phyloP scores from a whole-genome alignment of 2,113 vertebrate genomes.

The Harpagus bidentatus region DNA sequence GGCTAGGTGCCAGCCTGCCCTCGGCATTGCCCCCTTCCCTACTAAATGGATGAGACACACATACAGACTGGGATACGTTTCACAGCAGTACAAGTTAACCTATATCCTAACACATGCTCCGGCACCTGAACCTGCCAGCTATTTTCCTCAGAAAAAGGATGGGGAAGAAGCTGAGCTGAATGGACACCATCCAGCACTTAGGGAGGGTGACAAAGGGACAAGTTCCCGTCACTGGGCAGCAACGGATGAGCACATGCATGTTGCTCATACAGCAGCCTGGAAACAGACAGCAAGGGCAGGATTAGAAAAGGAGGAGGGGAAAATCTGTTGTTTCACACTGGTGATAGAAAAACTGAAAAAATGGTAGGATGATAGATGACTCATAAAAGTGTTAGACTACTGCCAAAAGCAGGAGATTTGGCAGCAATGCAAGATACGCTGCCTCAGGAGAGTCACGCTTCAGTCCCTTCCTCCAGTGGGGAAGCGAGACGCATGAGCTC shows the following conservation, averaged over 20 bases:
- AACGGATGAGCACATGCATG: neutral
- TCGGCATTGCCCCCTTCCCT: neutral
- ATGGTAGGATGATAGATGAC: conserved; percentile 38
- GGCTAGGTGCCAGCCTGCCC: neutral
- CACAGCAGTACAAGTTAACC: neutral
- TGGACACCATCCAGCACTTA: neutral
- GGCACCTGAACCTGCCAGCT: neutral
- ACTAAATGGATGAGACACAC: neutral
- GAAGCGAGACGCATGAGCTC: neutral
- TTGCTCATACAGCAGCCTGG: conserved; percentile 4
- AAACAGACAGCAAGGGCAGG: neutral
- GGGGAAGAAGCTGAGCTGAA: neutral
- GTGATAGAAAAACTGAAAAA: conserved; percentile 22
- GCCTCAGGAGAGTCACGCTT: conserved; percentile 34
- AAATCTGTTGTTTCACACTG: conserved; percentile 42
- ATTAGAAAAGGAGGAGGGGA: neutral
- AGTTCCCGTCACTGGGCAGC: neutral
- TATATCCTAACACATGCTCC: neutral
- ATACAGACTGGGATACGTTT: neutral
- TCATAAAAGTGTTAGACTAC: conserved; percentile 36
- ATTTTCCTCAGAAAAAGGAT: neutral
- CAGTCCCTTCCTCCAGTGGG: neutral
- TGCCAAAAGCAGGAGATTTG: conserved; percentile 50
- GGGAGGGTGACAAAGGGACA: neutral
- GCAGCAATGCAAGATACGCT: neutral